Base-by-base conservation (phyloP, 2,888 invertebrate species). In the Gryllus longicercus region DNA sequence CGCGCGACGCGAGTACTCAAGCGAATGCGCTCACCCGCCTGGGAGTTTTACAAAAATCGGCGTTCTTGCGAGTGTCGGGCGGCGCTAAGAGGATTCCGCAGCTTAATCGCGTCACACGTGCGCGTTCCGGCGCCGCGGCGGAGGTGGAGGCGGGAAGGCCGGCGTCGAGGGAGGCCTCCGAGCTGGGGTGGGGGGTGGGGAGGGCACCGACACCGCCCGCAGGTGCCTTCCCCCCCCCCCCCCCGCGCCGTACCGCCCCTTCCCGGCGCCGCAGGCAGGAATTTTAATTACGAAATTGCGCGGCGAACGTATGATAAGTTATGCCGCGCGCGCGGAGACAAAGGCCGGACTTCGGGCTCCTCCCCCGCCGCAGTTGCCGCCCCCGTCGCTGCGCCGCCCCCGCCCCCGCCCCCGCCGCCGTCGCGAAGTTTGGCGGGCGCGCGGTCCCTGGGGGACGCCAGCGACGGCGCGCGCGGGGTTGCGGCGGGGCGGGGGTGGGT, bases 71-170 rank as follows among this genome's bases (percentile, higher is more conserved):
- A 63, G n/a, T n/a, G 63, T 18, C 63, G 63, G 63, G 63, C 16
- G 63, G 38, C 38, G 14, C 16, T 63, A 63, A 63, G 63, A 63
- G 63, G 63, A 63, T 63, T 63, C 63, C 16, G 63, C 14, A 14
- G 63, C 63, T 63, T 63, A 63, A 63, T 63, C 63, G n/a, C 63
- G 63, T 63, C 63, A 63, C 63, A 63, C 63, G 63, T 63, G 63
- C 12, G 14, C 38, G 38, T 38, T 38, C 38, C 38, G 38, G 38
- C 38, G 8, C 38, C 38, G 38, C 38, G 38, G 38, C 38, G 38
- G 38, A 38, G 38, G 38, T 8, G 38, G 25, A 25, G 25, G 25
- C 25, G 25, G 25, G 25, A 25, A 25, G 25, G 4, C 25, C 25
- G 25, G 25, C 25, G 25, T 25, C 25, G 25, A 25, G 25, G 25